Percentiles rank a stretch among this genome's conserved stretches.
These are phyloP conservation scores for Chlamydotis undulata DNA, from an alignment of 2,113 vertebrate species.

Conservation along the genomic window DNA sequence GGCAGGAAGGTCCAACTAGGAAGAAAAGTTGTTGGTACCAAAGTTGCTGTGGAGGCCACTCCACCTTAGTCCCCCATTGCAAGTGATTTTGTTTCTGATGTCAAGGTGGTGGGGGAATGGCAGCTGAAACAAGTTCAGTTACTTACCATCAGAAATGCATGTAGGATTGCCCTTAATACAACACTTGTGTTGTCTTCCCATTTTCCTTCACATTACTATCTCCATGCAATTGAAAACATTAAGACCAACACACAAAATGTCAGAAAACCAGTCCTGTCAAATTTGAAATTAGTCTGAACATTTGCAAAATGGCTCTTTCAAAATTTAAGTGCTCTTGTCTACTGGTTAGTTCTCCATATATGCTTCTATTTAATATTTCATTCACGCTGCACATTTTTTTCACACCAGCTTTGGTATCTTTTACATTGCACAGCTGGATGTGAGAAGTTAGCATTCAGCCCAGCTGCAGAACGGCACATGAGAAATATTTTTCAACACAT, in stretches of 20 bases:
- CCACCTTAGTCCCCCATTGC: background rate
- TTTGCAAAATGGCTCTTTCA: background rate
- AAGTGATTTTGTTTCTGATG: background rate
- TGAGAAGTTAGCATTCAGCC: conserved; percentile 39
- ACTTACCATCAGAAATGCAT: background rate
- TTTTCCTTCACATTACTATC: background rate
- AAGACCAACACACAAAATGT: background rate
- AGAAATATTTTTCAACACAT: conserved; percentile 61
- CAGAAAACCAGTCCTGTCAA: background rate
- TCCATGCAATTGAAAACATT: background rate
- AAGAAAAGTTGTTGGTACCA: background rate
- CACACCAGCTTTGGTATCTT: background rate
- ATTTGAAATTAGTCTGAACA: background rate
- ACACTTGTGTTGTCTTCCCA: background rate
- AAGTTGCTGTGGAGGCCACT: background rate
- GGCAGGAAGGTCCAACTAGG: background rate
- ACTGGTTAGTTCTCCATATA: background rate
- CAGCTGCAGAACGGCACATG: conserved; percentile 19
- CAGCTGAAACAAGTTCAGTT: background rate
- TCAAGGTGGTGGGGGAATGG: background rate
- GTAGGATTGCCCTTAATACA: background rate
- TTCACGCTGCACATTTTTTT: background rate
- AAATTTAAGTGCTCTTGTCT: background rate
- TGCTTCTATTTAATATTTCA: background rate
- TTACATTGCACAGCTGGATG: conserved; percentile 52